Conservation (phyloP, 1,140 invertebrate species). For the Tetramorium simillimum region DNA sequence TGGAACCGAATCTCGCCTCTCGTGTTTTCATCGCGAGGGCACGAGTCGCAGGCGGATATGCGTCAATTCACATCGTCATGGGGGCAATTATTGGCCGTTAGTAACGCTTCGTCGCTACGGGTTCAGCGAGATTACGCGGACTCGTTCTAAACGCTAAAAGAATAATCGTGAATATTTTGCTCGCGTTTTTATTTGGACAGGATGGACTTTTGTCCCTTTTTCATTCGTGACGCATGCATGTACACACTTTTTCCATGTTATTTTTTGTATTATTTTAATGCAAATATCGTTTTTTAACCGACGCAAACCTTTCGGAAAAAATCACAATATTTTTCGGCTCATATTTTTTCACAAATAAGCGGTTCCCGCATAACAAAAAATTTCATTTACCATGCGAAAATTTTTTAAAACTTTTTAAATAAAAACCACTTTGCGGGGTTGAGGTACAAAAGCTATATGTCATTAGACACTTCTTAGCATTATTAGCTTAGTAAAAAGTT, state of each 20-base stretch:
- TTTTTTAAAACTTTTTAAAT: background rate
- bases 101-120: constrained; percentile 69
- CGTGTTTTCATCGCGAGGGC: constrained; percentile 46
- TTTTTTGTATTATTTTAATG: constrained; percentile 43
- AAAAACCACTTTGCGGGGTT: background rate
- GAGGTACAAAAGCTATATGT: background rate
- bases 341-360: constrained; percentile 20
- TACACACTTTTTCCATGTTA: background rate
- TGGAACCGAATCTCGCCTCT: constrained; percentile 66
- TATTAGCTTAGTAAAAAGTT: background rate
- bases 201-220: background rate
- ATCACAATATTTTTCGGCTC: constrained; percentile 14
- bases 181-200: constrained; percentile 9
- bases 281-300: constrained; percentile 9
- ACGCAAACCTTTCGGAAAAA: background rate
- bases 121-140: constrained; percentile 54
- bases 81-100: constrained; percentile 70
- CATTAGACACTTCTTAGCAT: background rate
- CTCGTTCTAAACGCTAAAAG: constrained; percentile 32
- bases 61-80: constrained; percentile 69
- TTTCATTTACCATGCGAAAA: background rate
- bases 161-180: constrained; percentile 42
- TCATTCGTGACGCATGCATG: background rate
- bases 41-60: constrained; percentile 62
- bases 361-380: constrained; percentile 18